These are phyloP conservation scores for Lochmaea capreae DNA, from an alignment of 2,888 invertebrate genomes.

Conservation along the genomic window DNA sequence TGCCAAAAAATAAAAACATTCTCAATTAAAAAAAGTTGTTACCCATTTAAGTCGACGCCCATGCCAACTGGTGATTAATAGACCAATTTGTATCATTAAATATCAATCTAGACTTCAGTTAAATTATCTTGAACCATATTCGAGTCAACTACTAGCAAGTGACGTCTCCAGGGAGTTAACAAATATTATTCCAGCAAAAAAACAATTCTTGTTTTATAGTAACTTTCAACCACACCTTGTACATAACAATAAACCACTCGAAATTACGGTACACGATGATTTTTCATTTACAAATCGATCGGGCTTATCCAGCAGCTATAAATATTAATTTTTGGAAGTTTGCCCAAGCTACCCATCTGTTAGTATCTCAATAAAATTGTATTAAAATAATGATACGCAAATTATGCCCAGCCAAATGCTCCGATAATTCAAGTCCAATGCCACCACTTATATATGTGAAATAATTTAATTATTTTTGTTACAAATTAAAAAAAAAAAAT, in stretches of 20 bases:
- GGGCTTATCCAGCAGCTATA: not conserved
- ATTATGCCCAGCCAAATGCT: constrained; percentile 8
- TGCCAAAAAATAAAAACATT: too few relatives aligned
- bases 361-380: not conserved
- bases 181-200: not conserved
- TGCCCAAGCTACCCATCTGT: constrained; percentile 5
- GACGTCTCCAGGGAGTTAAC: too few relatives aligned
- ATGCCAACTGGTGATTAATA: not conserved
- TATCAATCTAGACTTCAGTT: not conserved
- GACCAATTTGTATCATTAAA: not conserved
- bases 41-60: not conserved
- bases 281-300: not conserved
- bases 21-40: too few relatives aligned
- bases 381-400: constrained; percentile 1
- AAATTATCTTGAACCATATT: not conserved
- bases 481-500: not conserved
- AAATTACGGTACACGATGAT: not conserved
- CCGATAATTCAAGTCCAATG: constrained; percentile 15
- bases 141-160: not conserved
- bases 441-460: not conserved
- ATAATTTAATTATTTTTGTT: not conserved
- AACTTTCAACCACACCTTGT: not conserved
- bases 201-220: not conserved
- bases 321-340: constrained; percentile 4
- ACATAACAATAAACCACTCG: not conserved